A percentile compares a stretch with the other conserved stretches of the same genome.
These are phyloP conservation scores for Hiodon tergisus DNA, from an alignment of 2,113 vertebrate genomes.

Conservation along the genomic window DNA sequence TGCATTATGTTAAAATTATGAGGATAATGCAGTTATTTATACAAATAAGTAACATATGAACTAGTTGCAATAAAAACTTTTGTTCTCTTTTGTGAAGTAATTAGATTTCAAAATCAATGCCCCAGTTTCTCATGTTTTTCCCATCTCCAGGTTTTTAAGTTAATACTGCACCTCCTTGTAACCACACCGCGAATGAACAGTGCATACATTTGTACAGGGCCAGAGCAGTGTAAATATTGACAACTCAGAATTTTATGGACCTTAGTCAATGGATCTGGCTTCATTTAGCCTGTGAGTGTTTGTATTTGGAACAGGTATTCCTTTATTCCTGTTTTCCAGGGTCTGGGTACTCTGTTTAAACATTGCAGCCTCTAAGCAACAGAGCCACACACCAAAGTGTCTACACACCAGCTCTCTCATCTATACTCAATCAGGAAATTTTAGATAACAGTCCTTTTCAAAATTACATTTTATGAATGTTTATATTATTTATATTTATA, in stretches of 20 bases:
- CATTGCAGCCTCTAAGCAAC: neutral
- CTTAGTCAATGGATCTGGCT: neutral
- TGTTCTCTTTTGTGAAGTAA: too few relatives aligned
- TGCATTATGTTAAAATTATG: too few relatives aligned
- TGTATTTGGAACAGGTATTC: slow-evolving; percentile 2
- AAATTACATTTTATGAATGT: neutral
- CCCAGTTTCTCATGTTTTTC: too few relatives aligned
- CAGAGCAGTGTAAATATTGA: slow-evolving; percentile 5
- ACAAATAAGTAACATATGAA: too few relatives aligned
- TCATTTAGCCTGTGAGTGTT: neutral
- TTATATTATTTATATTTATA: neutral
- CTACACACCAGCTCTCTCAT: neutral
- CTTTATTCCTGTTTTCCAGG: neutral
- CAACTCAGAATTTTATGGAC: neutral
- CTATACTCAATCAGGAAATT: neutral
- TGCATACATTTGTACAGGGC: too few relatives aligned
- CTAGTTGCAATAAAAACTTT: too few relatives aligned
- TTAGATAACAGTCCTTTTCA: neutral
- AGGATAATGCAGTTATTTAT: too few relatives aligned
- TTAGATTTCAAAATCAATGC: too few relatives aligned
- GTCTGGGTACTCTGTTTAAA: slow-evolving; percentile 5
- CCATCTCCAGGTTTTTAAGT: too few relatives aligned
- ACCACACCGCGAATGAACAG: too few relatives aligned
- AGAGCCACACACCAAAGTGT: neutral
- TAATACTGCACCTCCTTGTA: too few relatives aligned